phyloP scores from a whole-genome alignment of 2,797 vertebrate genomes.

The Hapalemur alaotrensis region DNA sequence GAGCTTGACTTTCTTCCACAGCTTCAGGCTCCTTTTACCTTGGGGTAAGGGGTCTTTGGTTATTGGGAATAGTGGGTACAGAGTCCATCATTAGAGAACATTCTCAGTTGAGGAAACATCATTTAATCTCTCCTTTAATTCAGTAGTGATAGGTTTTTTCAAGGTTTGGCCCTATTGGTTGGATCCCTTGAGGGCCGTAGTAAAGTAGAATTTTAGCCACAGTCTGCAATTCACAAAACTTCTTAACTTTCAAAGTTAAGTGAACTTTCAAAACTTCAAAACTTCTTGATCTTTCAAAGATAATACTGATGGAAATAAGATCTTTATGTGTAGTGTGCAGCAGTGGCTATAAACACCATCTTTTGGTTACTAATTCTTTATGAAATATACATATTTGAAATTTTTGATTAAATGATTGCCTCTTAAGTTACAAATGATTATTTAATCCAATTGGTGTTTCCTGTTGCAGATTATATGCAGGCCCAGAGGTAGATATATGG shows the following conservation, averaged over 20 bases:
- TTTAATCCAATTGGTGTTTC: neutral
- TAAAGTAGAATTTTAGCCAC: constrained; percentile 10
- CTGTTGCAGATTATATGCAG: constrained; percentile 93
- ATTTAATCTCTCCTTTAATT: constrained; percentile 24
- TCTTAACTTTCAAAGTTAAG: neutral
- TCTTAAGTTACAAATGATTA: neutral
- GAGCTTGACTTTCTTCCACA: neutral
- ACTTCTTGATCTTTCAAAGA: neutral
- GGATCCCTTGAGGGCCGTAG: neutral
- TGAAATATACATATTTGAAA: neutral
- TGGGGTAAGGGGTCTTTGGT: neutral
- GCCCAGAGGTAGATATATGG: constrained; percentile 99
- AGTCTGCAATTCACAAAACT: neutral
- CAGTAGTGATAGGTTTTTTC: neutral
- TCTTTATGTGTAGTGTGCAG: neutral
- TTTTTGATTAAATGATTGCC: neutral
- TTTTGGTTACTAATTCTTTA: constrained; percentile 34
- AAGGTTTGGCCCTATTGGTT: neutral
- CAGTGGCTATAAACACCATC: neutral
- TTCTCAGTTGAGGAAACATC: neutral
- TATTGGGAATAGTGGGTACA: neutral
- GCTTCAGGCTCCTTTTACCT: neutral
- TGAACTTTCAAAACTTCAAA: too few relatives aligned
- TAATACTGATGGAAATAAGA: constrained; percentile 35
- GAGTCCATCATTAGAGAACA: neutral